Evolutionary conservation across 2,888 invertebrate genomes (phyloP).

Genomic region (Adela reaumurella): DNA sequence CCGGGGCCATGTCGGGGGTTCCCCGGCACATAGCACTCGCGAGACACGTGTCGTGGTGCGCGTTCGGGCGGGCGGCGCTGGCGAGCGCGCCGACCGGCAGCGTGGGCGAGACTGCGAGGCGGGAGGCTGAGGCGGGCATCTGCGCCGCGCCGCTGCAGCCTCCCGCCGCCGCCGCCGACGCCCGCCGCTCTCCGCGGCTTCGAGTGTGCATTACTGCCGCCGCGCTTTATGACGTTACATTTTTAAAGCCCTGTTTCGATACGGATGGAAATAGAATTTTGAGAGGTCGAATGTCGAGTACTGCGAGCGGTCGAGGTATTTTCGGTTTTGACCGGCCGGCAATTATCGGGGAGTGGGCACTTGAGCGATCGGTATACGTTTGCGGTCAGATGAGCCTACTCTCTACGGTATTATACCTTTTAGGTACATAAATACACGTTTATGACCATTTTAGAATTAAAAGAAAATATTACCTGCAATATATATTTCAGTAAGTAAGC

Average conservation of each 20-base stretch:
- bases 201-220: neutral
- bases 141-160: slow-evolving; percentile 18
- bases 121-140: slow-evolving; percentile 10
- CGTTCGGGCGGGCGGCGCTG: slow-evolving; percentile 19
- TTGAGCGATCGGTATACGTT: neutral
- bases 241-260: neutral
- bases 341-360: neutral
- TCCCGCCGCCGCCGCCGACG: slow-evolving; percentile 11
- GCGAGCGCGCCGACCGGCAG: slow-evolving; percentile 23
- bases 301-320: neutral
- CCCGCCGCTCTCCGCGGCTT: too few species aligned
- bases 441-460: too few species aligned
- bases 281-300: neutral
- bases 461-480: too few species aligned
- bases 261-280: neutral
- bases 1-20: neutral
- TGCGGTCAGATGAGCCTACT: too few species aligned
- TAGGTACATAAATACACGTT: too few species aligned
- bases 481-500: too few species aligned
- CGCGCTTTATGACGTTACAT: neutral
- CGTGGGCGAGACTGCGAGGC: slow-evolving; percentile 16
- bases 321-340: neutral
- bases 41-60: too few species aligned
- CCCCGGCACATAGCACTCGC: too few species aligned
- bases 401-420: too few species aligned